These are phyloP conservation scores for Phylloscopus whistleri DNA, from an alignment of 2,113 vertebrate species.

Conservation along the genomic window DNA sequence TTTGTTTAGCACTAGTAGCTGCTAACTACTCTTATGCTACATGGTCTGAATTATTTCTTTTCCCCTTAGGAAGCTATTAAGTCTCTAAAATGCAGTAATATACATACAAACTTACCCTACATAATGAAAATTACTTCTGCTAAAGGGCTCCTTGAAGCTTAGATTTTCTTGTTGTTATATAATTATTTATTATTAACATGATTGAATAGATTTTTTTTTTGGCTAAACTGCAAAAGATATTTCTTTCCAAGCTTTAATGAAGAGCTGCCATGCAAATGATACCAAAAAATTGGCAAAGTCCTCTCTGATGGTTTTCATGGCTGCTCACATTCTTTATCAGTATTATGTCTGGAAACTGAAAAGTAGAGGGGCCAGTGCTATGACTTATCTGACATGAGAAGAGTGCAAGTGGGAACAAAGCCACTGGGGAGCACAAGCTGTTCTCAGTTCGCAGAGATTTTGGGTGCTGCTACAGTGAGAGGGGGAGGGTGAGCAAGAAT, in stretches of 20 bases:
- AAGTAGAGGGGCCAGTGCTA: background rate
- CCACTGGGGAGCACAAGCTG: fast-evolving
- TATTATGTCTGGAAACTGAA: background rate
- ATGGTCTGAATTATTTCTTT: background rate
- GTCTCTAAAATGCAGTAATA: background rate
- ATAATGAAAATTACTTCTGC: background rate
- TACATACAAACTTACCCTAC: background rate
- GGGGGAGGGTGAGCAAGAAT: fast-evolving
- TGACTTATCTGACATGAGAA: background rate
- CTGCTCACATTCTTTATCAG: background rate
- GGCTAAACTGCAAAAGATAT: background rate
- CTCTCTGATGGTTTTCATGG: background rate
- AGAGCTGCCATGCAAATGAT: background rate
- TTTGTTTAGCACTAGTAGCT: background rate
- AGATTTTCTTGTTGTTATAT: background rate
- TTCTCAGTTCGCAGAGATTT: fast-evolving
- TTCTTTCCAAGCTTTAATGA: background rate
- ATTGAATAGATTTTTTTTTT: background rate
- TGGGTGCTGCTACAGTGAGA: background rate
- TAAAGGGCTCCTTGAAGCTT: background rate
- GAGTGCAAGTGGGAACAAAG: background rate
- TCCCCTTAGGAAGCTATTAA: background rate
- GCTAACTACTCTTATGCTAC: background rate
- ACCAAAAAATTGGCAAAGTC: background rate
- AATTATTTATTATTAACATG: background rate